Base-by-base conservation (phyloP, 2,113 vertebrate species). In the Okapia johnstoni region DNA sequence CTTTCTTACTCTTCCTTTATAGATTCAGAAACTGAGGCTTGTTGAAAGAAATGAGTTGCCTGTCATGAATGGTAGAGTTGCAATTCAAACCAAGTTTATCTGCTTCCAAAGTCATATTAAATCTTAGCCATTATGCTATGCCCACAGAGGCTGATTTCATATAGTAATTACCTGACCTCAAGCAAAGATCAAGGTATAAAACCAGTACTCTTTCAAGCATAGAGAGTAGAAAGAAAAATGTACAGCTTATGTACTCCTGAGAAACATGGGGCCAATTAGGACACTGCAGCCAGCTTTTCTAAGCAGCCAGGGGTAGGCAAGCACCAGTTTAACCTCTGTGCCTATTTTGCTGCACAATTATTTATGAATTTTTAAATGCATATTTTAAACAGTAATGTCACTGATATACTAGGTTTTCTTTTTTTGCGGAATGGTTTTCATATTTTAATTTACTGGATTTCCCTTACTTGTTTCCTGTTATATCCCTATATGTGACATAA, bases 101-200 rank as follows among this genome's bases (percentile, higher is more conserved):
- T 94, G 30, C 23, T 96, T 92, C 50, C 21, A 81, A 76, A 87
- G 10, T 61, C 48, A 21, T 73, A 79, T 93, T 77, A 58, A 96
- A 88, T 60, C 60, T 81, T 90, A 77, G 52, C 25, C 9, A 83
- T 85, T 93, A 86, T 79, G 15, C 73, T 70, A 7, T 30, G 26
- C 15, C n/a, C 63, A 89, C 30, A 95, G 77, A 89, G 6, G 43
- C 21, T 61, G 25, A 73, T 90, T 94, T 86, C 26, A 63, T 63
- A 57, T 17, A 83, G 36, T 93, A 93, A 89, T 94, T 79, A 86
- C 28, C 19, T 96, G 40, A 96, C 57, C 58, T 96, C n/a, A 77
- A 73, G 33, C 7, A 83, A 88, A 96, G 40, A 92, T 77, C 70
- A 94, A 63, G 26, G 40, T 85, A 95, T 90, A 85, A 89, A 95